Base-by-base conservation (phyloP, 2,113 vertebrate species). In the Apodemus sylvaticus region DNA sequence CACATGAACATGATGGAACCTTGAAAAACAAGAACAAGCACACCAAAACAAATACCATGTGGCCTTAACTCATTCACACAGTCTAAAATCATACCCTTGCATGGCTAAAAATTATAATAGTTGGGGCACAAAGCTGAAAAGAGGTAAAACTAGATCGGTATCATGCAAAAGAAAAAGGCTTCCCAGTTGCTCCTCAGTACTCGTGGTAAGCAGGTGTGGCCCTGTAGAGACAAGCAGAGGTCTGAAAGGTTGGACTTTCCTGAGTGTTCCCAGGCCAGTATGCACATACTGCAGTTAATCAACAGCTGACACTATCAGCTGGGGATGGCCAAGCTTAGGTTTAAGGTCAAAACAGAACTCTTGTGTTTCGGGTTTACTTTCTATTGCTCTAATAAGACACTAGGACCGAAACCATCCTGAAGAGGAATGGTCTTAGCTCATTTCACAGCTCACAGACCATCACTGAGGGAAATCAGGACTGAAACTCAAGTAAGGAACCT, bases 271-370 rank as follows among this genome's bases (percentile, higher is more conserved):
- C 39, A 29, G 42, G 20, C 39, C 96, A 94, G 62, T 19, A 85
- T 58, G 11, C 39, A 90, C 73, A 78, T n/a, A 81, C 11, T 16
- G 64, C 51, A 74, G 13, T 62, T 81, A 20, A 85, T 71, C 93
- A 74, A 39, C 20, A 95, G 82, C 29, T 76, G 74, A 53, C 11
- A 8, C 34, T 7, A 97, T 55, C 51, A 92, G 73, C 39, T 48
- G 26, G 87, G 36, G 62, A 97, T 85, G n/a, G 68, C 6, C 48
- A 77, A 5, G 8, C 1, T 86, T 68, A 88, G 12, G 12, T 13
- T 90, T 70, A 60, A 85, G 13, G 42, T 1, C 68, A 96, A 96
- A 89, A 58, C 53, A 91, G 86, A 89, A 94, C 29, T 17, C 31
- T 11, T 45, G 70, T 26, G 58, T 29, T 83, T 83, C n/a, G 14